These are phyloP conservation scores for Leptogaster cylindrica DNA, from an alignment of 2,888 invertebrate genomes.

Conservation along the genomic window DNA sequence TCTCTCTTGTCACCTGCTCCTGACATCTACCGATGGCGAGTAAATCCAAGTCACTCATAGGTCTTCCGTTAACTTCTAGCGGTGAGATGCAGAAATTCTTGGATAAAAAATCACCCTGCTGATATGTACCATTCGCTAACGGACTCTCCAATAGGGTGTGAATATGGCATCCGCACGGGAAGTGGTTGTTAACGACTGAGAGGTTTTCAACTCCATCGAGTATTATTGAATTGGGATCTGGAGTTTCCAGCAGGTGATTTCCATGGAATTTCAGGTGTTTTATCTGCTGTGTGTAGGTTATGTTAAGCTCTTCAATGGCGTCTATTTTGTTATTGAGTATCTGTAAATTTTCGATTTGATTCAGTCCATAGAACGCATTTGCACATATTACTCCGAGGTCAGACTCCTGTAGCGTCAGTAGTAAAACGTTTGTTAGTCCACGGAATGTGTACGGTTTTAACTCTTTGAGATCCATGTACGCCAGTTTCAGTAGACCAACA, in stretches of 20 bases:
- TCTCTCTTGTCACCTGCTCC: conserved; percentile 71
- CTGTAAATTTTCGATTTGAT: conserved; percentile 74
- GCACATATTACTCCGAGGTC: conserved; percentile 77
- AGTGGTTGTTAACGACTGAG: conserved; percentile 78
- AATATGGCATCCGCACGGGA: conserved; percentile 86
- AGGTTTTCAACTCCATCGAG: conserved; percentile 75
- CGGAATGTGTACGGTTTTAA: conserved; percentile 76
- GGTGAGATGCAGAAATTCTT: conserved; percentile 88
- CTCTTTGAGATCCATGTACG: conserved; percentile 81
- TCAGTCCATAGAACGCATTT: conserved; percentile 78
- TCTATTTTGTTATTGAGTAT: conserved; percentile 87
- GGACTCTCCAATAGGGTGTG: conserved; percentile 79
- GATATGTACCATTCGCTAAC: conserved; percentile 71
- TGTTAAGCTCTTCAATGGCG: conserved; percentile 75
- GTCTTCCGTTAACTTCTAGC: conserved; percentile 79
- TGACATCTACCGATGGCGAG: conserved; percentile 72
- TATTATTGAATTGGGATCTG: conserved; percentile 71
- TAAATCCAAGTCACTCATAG: conserved; percentile 72
- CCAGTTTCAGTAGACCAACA: conserved; percentile 80
- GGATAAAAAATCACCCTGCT: conserved; percentile 69
- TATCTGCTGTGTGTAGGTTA: conserved; percentile 74
- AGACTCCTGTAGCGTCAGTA: conserved; percentile 80
- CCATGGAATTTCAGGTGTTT: conserved; percentile 77
- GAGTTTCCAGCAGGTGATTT: conserved; percentile 82
- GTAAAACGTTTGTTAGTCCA: conserved; percentile 76